Base-by-base conservation (phyloP, 2,113 vertebrate genomes). In the Oryzias melastigma region DNA sequence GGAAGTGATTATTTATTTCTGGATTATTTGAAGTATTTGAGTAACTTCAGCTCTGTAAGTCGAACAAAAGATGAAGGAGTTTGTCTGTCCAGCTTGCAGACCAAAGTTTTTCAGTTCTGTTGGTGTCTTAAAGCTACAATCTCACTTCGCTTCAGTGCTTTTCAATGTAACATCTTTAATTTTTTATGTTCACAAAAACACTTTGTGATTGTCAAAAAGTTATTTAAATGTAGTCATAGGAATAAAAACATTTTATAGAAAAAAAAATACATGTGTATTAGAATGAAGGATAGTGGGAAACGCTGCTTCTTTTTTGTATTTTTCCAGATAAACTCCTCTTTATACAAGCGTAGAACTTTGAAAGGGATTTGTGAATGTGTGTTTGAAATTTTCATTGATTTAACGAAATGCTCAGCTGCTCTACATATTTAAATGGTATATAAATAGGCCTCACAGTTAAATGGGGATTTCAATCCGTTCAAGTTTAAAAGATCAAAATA, bases 91-190 rank as follows among this genome's bases (percentile, higher is more conserved):
- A 14, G 52, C 29, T 50, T 19, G 19, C 45, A 55, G 49, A 74
- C 52, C 73, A 77, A 81, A 76, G 69, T 63, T 71, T 74, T 73
- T 56, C 43, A 57, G 18, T 5, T 24, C 29, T 35, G 29, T 35
- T 35, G 8, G 29, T 35, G 35, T 35, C 35, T 35, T 35, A 35
- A 35, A 10, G 35, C 8, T 12, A 35, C 35, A 12, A 12, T 35
- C 29, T 35, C 29, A 35, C 29, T 35, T 35, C 35, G 10, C 35
- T 35, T 35, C 10, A 10, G 10, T 35, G 35, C 35, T 35, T 35
- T 35, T 35, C 29, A 1, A 7, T 35, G 7, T 35, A 35, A 35
- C 35, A 35, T 2, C 12, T 35, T 35, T 3, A 35, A 12, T 10
- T 35, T 35, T 10, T 5, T 62, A 10, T 0, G 1, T 13, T 19